Evolutionary conservation across 2,113 vertebrate species (phyloP), one percentile per base, ranked within the genome.

Genomic region (Crotalus helleri): DNA sequence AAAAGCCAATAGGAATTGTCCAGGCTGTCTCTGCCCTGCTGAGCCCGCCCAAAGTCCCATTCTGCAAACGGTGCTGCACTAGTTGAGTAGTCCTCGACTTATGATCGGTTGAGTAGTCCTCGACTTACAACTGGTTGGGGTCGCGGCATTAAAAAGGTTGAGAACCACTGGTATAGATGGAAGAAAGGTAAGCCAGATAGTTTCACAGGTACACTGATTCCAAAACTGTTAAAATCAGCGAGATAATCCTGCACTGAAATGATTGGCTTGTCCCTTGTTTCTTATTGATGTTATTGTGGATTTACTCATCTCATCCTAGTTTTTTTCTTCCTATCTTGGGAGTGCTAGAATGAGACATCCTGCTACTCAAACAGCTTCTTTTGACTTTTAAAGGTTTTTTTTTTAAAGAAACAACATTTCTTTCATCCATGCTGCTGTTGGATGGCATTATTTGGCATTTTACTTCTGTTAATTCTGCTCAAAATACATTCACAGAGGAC

Each of bases 381-480:
- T 59, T 39, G 23, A 23, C 19, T 39, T 19, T 9, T 39, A 9
- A 51, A 74, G n/a, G 1, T 7, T 33, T 33, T 33, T 33, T 33
- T 33, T 33, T 33, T 33, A 33, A 33, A 33, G 13, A 33, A 33
- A 39, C n/a, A 15, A 0, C 0, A 12, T 26, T 51, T 87, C 0
- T 0, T 87, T 90, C 12, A 26, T 61, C 26, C 0, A 0, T 1
- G 0, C 13, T 0, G 9, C 23, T 0, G 4, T 55, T 55, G 33
- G 29, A 69, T 33, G 29, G 13, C 13, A 69, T 0, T 26, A 12
- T 33, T 1, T 10, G 17, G 7, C 29, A 39, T 90, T 94, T 88
- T 26, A 11, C 10, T 81, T 33, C 29, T 12, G 0, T 0, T 10
- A 24, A 91, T 33, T 91, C 59, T 53, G 19, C 46, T 21, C 4